These are phyloP conservation scores for Zaprionus tsacasi DNA, from an alignment of 1,140 invertebrate species.

Conservation along the genomic window DNA sequence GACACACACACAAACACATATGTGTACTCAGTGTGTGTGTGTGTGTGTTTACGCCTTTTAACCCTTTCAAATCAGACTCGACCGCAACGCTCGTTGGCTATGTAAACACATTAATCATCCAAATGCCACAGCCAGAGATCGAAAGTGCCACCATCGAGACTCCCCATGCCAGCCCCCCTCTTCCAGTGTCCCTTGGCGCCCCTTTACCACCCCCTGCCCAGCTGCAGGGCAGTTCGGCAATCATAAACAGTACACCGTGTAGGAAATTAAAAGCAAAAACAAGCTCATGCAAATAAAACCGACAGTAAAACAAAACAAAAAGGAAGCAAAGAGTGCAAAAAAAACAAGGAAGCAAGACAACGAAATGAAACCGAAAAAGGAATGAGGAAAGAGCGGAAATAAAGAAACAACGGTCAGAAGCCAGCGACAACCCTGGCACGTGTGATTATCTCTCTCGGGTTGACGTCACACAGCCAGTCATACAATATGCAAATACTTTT, in stretches of 20 bases:
- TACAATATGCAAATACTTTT: conserved; percentile 79
- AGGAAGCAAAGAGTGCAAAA: conserved; percentile 2
- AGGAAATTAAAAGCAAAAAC: conserved; percentile 79
- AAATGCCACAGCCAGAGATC: conserved; percentile 81
- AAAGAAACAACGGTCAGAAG: conserved; percentile 33
- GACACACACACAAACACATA: background rate
- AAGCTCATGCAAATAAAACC: conserved; percentile 49
- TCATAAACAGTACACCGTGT: conserved; percentile 69
- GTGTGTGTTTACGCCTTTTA: conserved; percentile 74
- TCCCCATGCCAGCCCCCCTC: background rate
- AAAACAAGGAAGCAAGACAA: background rate
- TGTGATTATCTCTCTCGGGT: conserved; percentile 59
- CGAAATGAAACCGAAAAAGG: background rate
- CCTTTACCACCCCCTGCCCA: background rate
- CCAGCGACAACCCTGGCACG: conserved; percentile 47
- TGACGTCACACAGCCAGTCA: conserved; percentile 42
- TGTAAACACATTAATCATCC: conserved; percentile 82
- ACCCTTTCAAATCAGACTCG: conserved; percentile 77
- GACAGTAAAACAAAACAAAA: conserved; percentile 31
- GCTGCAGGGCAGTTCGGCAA: conserved; percentile 51
- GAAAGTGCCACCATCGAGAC: conserved; percentile 59
- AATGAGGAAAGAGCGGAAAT: conserved; percentile 23
- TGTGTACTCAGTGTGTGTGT: conserved; percentile 10
- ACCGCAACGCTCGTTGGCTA: conserved; percentile 77
- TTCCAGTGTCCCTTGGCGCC: background rate